Evolutionary conservation across 92 coral and sea anemone species (phyloP).

Genomic region (Actinernus sp.): DNA sequence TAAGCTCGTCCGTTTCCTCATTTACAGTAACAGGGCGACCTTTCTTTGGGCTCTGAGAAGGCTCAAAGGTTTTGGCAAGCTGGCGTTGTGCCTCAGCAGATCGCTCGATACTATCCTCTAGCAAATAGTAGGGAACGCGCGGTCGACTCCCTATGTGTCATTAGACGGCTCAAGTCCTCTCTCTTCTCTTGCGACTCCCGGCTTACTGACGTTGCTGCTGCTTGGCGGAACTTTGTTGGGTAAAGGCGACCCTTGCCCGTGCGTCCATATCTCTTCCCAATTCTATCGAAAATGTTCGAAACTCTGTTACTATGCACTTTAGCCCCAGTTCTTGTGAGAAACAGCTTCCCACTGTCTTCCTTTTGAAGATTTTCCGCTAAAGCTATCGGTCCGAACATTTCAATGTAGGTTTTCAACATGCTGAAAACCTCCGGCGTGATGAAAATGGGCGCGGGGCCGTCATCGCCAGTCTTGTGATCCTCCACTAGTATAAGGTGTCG

Average conservation of each 20-base stretch:
- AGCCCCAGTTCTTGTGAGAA: slow-evolving; percentile 5
- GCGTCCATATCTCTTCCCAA: slow-evolving; percentile 20
- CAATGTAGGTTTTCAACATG: not conserved
- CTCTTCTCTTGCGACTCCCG: slow-evolving; percentile 3
- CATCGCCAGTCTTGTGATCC: slow-evolving; percentile 18
- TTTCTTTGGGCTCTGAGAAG: no score
- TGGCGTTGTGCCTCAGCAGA: no score
- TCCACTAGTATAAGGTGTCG: slow-evolving; percentile 3
- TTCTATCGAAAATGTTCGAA: slow-evolving; percentile 3
- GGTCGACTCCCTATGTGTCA: slow-evolving; percentile 7
- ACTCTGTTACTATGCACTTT: slow-evolving; percentile 1
- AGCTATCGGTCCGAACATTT: slow-evolving; percentile 11
- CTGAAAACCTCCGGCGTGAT: not conserved
- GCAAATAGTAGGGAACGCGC: not conserved
- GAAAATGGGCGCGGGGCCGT: slow-evolving; percentile 5
- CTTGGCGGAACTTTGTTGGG: slow-evolving; percentile 25
- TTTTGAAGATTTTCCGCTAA: slow-evolving; percentile 4
- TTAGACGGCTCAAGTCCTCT: slow-evolving; percentile 4
- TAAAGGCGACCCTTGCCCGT: slow-evolving; percentile 9
- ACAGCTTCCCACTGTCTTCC: slow-evolving; percentile 1
- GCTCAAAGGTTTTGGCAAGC: no score
- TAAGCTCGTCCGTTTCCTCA: no score
- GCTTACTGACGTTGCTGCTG: slow-evolving; percentile 12
- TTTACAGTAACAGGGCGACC: no score
- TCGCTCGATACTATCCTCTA: no score